Evolutionary conservation across 2,113 vertebrate species (phyloP), one percentile per base, ranked within the genome.

Genomic region (Nesoenas mayeri): DNA sequence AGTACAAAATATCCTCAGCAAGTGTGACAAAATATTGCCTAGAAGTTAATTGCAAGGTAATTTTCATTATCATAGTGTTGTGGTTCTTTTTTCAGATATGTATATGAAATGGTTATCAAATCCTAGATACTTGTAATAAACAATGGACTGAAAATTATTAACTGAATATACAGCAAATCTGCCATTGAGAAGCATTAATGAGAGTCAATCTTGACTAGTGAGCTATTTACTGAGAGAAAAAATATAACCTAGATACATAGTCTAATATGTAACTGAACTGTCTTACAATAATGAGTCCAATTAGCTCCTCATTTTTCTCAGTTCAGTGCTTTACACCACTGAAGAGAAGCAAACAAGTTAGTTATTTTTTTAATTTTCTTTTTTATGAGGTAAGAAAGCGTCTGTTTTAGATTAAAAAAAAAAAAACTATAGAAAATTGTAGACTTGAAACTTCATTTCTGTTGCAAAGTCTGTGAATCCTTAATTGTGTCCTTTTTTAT

Each of bases 401-500:
- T 75, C 34, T 65, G 60, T 26, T 86, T 79, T 16, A 50, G 42
- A 84, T 31, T 80, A 69, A 92, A 53, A 60, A 91, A 90, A 88
- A 61, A 53, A 60, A 91, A 90, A 88, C 57, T 32, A n/a, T 13
- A 72, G 48, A 87, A 86, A 47, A 44, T 36, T 79, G 24, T 40
- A 67, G 53, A 53, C 60, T 77, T 90, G 75, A 79, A 91, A 67
- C 47, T 80, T 72, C 54, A 14, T 79, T 29, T 85, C 31, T 73
- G 4, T 79, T 64, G 32, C 47, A 60, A 92, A 87, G 25, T 34
- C 60, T 80, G 24, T 77, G 79, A 94, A 80, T 38, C 5, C 4
- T 78, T 73, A 66, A 44, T 62, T 1, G 6, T 14, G 28, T 40
- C 2, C 8, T n/a, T 89, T 57, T 10, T 0, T 1, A 0, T 66